Conservation (phyloP, 2,797 vertebrate genomes). For the Melanotaenia parkinsoni region DNA sequence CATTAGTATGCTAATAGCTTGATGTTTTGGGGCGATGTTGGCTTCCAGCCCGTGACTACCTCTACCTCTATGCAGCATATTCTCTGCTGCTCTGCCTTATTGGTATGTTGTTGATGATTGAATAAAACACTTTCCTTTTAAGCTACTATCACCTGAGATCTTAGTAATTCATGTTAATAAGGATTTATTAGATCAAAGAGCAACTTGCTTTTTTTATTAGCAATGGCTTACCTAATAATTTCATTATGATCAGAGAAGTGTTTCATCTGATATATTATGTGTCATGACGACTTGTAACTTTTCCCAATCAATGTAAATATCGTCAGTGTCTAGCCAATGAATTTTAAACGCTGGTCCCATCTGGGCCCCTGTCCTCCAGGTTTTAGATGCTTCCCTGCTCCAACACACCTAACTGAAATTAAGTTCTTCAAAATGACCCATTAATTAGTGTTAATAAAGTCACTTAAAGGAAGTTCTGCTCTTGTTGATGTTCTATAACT, state of each 20-base stretch:
- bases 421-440: too few relatives aligned
- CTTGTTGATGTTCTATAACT: too few relatives aligned
- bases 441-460: too few relatives aligned
- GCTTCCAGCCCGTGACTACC: constrained; percentile 8
- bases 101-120: not conserved
- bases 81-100: not conserved
- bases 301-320: not conserved
- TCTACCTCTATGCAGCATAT: not conserved
- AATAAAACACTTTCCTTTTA: not conserved
- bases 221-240: not conserved
- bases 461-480: too few relatives aligned
- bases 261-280: not conserved
- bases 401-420: too few relatives aligned
- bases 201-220: not conserved
- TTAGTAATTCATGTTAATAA: not conserved
- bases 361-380: too few relatives aligned
- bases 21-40: constrained; percentile 9
- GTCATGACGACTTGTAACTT: not conserved
- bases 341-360: too few relatives aligned
- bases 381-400: not conserved
- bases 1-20: constrained; percentile 54
- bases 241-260: not conserved
- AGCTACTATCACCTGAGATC: not conserved
- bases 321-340: too few relatives aligned
- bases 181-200: not conserved